Evolutionary conservation across 2,888 invertebrate genomes (phyloP).

Genomic region (Drosophila infuscata): DNA sequence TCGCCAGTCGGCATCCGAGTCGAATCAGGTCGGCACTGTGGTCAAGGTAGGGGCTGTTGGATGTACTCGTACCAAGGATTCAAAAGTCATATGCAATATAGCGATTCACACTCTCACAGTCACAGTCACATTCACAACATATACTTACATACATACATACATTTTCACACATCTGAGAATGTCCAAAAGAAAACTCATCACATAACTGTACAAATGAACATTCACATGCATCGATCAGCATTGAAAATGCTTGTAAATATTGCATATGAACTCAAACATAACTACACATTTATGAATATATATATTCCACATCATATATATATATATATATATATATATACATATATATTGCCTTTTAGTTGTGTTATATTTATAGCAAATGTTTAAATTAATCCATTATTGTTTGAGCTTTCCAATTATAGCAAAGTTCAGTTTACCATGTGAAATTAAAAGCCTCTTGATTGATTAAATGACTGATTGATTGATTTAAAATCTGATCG

Average conservation of each 20-base stretch:
- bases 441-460: slow-evolving; percentile 35
- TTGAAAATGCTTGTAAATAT: slow-evolving; percentile 61
- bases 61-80: slow-evolving; percentile 84
- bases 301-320: slow-evolving; percentile 1
- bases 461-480: slow-evolving; percentile 30
- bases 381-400: slow-evolving; percentile 44
- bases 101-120: slow-evolving; percentile 1
- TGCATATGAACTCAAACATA: slow-evolving; percentile 61
- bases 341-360: slow-evolving; percentile 24
- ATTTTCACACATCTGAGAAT: slow-evolving; percentile 6
- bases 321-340: slow-evolving; percentile 3
- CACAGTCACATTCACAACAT: slow-evolving; percentile 3
- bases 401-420: slow-evolving; percentile 48
- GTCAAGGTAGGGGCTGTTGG: slow-evolving; percentile 90
- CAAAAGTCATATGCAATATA: slow-evolving; percentile 67
- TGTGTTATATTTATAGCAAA: slow-evolving; percentile 22
- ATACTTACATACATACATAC: neutral
- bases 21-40: slow-evolving; percentile 93
- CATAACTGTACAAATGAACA: slow-evolving; percentile 8
- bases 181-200: slow-evolving; percentile 5
- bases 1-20: slow-evolving; percentile 86
- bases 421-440: slow-evolving; percentile 60
- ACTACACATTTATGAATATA: slow-evolving; percentile 8
- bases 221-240: slow-evolving; percentile 9
- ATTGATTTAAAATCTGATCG: slow-evolving; percentile 23